phyloP scores from a whole-genome alignment of 2,113 vertebrate genomes.

The Picathartes gymnocephalus region DNA sequence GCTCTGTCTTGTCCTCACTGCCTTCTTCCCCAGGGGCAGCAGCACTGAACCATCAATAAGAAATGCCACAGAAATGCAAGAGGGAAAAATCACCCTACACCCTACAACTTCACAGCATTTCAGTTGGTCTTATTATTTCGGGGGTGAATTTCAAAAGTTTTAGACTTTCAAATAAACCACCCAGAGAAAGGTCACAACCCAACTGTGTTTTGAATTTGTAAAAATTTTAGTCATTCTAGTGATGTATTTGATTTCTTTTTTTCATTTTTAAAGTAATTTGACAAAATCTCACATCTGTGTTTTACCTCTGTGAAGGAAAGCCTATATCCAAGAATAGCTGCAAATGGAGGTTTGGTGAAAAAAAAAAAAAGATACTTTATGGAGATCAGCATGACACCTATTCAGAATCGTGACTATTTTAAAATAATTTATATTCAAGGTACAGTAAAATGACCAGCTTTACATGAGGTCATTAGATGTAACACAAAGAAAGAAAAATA shows the following conservation, averaged over 20 bases:
- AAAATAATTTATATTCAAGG: not conserved
- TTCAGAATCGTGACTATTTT: not conserved
- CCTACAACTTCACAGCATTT: not conserved
- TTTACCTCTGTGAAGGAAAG: not conserved
- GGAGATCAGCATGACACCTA: not conserved
- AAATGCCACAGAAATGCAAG: not conserved
- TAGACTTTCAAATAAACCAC: not conserved
- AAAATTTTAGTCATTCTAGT: not conserved
- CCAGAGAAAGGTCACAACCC: not conserved
- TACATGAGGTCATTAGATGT: not conserved
- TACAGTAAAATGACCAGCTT: not conserved
- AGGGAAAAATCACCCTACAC: not conserved
- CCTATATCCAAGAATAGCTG: not conserved
- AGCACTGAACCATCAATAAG: not conserved
- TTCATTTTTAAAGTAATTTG: not conserved
- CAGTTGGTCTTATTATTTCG: not conserved
- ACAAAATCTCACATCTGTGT: not conserved
- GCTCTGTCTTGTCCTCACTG: not conserved
- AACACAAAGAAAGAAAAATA: conserved; percentile 36
- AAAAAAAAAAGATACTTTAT: not conserved
- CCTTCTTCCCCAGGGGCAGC: not conserved
- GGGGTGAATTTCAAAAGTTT: not conserved
- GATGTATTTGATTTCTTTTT: not conserved
- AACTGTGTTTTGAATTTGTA: not conserved
- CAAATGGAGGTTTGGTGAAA: not conserved